phyloP scores from a whole-genome alignment of 37 sponge, comb jelly and placozoan genomes.

The Agelas oroides region DNA sequence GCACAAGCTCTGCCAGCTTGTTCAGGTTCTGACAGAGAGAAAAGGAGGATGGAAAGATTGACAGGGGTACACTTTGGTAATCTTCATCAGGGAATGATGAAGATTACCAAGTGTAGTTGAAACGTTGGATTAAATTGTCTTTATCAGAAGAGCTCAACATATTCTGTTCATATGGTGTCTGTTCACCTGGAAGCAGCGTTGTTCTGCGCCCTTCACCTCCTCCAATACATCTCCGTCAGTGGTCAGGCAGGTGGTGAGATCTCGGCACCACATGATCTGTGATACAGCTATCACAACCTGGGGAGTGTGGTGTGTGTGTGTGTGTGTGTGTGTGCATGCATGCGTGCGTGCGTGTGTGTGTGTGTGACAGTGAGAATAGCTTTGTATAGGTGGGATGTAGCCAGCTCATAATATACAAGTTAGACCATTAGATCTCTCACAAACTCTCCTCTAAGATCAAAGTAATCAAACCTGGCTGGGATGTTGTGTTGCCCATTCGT shows the following conservation, averaged over 20 bases:
- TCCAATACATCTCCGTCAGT: slow-evolving; percentile 68
- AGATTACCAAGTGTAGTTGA: too few species aligned
- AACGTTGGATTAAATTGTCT: too few species aligned
- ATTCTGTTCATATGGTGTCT: too few species aligned
- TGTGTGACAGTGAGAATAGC: background rate
- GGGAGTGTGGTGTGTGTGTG: background rate
- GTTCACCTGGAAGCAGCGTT: slow-evolving; percentile 83
- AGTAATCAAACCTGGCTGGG: slow-evolving; percentile 83
- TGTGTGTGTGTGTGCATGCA: slow-evolving; percentile 2
- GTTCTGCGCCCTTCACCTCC: slow-evolving; percentile 81
- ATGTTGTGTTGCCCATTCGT: slow-evolving; percentile 93
- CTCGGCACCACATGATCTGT: slow-evolving; percentile 97
- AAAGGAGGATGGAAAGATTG: too few species aligned
- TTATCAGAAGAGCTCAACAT: too few species aligned
- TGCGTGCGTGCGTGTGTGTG: slow-evolving; percentile 23
- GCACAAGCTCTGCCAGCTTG: slow-evolving; percentile 94
- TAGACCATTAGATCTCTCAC: too few species aligned
- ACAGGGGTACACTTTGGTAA: too few species aligned
- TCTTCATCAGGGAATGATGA: too few species aligned
- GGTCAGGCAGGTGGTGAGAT: slow-evolving; percentile 86
- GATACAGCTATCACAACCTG: slow-evolving; percentile 95
- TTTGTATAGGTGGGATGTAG: background rate
- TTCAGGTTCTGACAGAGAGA: slow-evolving; percentile 75
- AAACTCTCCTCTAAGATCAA: too few species aligned
- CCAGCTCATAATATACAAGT: background rate